Conservation (phyloP, 2,888 invertebrate species). For the Pharmacophagus antenor region DNA sequence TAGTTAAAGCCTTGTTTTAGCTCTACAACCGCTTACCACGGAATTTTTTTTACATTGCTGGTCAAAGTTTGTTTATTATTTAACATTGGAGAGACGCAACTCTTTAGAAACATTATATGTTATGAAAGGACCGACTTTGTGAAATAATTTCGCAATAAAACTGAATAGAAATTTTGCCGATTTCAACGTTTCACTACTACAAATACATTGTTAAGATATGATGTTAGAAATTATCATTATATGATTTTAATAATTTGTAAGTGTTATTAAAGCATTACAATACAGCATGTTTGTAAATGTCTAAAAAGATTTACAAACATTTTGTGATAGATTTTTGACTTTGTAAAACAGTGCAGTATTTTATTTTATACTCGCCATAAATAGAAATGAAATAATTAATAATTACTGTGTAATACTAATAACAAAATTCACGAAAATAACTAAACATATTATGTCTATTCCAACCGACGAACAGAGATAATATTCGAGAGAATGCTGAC, state of each 20-base stretch:
- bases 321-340: too few species aligned
- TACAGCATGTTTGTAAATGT: too few species aligned
- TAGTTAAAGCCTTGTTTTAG: slow-evolving; percentile 55
- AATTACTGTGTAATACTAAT: not conserved
- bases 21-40: slow-evolving; percentile 28
- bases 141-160: not conserved
- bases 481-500: slow-evolving; percentile 37
- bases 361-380: too few species aligned
- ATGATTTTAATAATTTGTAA: too few species aligned
- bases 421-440: slow-evolving; percentile 36
- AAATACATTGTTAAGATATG: not conserved
- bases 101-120: not conserved
- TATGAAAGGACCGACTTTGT: not conserved
- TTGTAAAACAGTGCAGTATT: too few species aligned
- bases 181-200: not conserved
- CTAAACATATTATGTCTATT: slow-evolving; percentile 41
- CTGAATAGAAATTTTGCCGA: not conserved
- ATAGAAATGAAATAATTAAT: not conserved
- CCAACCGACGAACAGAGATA: slow-evolving; percentile 31
- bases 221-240: not conserved
- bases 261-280: too few species aligned
- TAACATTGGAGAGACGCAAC: not conserved
- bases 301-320: too few species aligned
- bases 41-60: slow-evolving; percentile 33
- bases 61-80: slow-evolving; percentile 27